Evolutionary conservation across 2,113 vertebrate genomes (phyloP), one percentile per base, ranked within the genome.

Genomic region (Bagarius yarrelli): DNA sequence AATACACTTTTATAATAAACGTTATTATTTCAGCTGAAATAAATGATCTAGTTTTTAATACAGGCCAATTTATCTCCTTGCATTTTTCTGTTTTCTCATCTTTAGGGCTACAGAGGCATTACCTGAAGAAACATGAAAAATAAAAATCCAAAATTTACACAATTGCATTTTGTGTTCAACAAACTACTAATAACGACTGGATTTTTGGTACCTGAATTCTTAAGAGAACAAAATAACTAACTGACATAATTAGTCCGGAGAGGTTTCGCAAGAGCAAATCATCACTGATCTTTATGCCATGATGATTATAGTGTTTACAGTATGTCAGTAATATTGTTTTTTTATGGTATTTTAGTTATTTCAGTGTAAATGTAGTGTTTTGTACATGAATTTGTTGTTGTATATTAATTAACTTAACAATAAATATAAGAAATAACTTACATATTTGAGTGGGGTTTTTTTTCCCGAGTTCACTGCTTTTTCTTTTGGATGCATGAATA

Each of bases 311-410:
- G 12, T 71, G 18, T 50, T 47, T 47, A 47, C 9, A 9, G 9
- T 40, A 12, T 60, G 53, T 36, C 36, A 69, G 23, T 30, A 5
- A 27, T 47, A 61, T 61, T 61, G 1, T 25, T 56, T 36, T n/a
- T 80, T 1, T 74, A 75, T 80, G 25, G 76, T 70, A 44, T 52
- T 61, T 80, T 14, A 61, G 63, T 55, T 72, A 75, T 75, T 75
- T 61, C 36, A 16, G 32, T 83, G 53, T 30, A 53, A 61, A 69
- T 55, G 69, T 61, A 36, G 21, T 79, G 60, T 23, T 80, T 76
- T 71, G 14, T 40, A 67, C 21, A 69, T n/a, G 15, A 44, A 40
- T 6, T 44, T 36, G 36, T 44, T 36, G 36, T 44, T 47, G 36
- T 47, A 8, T 69, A 69, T 69, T 69, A 69, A n/a, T 36, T 44